These are phyloP conservation scores for Akabosia matsudoensis DNA, from an alignment of 1,140 invertebrate species.

Conservation along the genomic window DNA sequence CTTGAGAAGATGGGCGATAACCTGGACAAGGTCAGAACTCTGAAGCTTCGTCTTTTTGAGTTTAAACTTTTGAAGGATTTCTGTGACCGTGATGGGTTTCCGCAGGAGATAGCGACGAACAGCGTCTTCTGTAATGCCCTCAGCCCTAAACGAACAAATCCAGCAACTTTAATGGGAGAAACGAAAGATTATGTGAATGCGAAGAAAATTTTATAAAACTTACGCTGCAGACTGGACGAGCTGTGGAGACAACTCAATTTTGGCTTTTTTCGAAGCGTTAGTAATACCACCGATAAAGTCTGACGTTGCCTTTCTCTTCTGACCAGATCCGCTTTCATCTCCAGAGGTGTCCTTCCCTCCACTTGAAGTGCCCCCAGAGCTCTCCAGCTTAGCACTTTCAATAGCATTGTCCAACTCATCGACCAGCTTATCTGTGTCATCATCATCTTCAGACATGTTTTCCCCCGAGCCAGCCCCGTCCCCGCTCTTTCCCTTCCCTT, in stretches of 20 bases:
- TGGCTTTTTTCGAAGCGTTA: constrained; percentile 59
- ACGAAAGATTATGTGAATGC: neutral
- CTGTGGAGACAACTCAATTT: constrained; percentile 56
- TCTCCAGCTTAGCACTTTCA: neutral
- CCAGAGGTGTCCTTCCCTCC: constrained; percentile 45
- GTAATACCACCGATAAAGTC: constrained; percentile 4
- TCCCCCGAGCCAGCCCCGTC: constrained; percentile 42
- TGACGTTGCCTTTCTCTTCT: constrained; percentile 53
- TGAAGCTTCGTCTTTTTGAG: constrained; percentile 87
- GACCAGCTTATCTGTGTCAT: constrained; percentile 57
- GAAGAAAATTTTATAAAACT: constrained; percentile 13
- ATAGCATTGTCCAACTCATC: constrained; percentile 45
- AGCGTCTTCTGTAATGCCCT: constrained; percentile 89
- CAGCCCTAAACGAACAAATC: constrained; percentile 61
- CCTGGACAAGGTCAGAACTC: constrained; percentile 82
- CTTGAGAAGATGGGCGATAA: constrained; percentile 91
- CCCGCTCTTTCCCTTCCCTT: constrained; percentile 47
- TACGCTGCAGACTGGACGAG: constrained; percentile 46
- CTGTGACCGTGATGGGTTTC: constrained; percentile 94
- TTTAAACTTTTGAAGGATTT: constrained; percentile 91
- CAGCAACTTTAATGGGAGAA: constrained; percentile 25
- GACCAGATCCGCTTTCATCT: constrained; percentile 38
- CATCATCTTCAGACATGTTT: constrained; percentile 61
- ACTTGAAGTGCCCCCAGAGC: constrained; percentile 9
- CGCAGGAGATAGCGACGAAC: constrained; percentile 87